Conservation (phyloP, 2,888 invertebrate genomes). For the Camponotus fellah region DNA sequence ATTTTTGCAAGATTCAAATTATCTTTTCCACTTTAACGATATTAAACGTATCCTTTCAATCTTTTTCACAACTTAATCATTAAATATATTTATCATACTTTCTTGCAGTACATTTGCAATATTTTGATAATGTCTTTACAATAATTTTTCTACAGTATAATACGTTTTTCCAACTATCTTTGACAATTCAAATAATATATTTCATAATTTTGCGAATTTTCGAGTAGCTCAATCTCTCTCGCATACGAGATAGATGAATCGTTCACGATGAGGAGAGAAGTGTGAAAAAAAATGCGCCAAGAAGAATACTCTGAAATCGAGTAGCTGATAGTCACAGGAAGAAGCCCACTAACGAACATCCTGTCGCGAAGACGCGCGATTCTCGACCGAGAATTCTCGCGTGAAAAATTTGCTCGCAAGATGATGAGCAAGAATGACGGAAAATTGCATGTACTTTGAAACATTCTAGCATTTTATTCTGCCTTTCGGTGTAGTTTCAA, state of each 20-base stretch:
- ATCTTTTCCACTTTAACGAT: neutral
- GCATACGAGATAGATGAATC: constrained; percentile 55
- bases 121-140: neutral
- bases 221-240: neutral
- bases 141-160: neutral
- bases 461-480: constrained; percentile 52
- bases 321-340: constrained; percentile 69
- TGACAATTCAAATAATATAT: constrained; percentile 14
- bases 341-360: constrained; percentile 75
- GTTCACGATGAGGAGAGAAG: constrained; percentile 55
- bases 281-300: constrained; percentile 66
- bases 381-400: constrained; percentile 59
- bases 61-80: neutral
- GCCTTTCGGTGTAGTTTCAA: constrained; percentile 53
- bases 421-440: constrained; percentile 44
- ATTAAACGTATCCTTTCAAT: neutral
- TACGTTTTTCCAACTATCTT: neutral
- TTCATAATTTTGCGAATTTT: neutral
- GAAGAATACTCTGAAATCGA: constrained; percentile 71
- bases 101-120: neutral
- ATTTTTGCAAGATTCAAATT: neutral
- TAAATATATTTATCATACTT: constrained; percentile 5
- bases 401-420: constrained; percentile 67
- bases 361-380: constrained; percentile 69
- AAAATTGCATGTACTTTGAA: constrained; percentile 60